Evolutionary conservation across 2,797 vertebrate species (phyloP).

Genomic region (Hydrophis major): DNA sequence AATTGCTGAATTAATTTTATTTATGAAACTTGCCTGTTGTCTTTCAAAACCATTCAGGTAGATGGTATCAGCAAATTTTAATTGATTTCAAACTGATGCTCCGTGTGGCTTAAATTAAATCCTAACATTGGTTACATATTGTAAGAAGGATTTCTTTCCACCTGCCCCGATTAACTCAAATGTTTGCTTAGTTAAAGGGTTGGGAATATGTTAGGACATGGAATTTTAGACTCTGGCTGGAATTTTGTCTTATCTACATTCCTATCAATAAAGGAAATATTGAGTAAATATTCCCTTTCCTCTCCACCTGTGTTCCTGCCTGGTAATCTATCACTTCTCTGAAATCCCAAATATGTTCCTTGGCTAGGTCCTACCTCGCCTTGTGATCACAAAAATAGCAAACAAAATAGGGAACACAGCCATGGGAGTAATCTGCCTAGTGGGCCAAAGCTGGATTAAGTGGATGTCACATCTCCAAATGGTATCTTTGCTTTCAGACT

Average conservation of each 20-base stretch:
- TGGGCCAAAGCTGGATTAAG: neutral
- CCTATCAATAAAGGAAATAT: neutral
- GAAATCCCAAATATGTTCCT: conserved; percentile 14
- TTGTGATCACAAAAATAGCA: conserved; percentile 19
- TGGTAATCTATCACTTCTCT: neutral
- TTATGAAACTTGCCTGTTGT: neutral
- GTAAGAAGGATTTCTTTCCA: neutral
- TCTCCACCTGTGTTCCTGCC: neutral
- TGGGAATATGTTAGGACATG: neutral
- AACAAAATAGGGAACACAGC: neutral
- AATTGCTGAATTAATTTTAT: neutral
- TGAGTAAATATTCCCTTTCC: neutral
- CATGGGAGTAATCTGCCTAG: neutral
- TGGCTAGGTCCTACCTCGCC: neutral
- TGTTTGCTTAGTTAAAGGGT: neutral
- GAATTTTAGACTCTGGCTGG: neutral
- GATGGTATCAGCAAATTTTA: neutral
- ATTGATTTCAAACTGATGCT: neutral
- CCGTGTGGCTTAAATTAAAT: neutral
- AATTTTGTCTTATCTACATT: neutral
- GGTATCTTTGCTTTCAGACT: neutral
- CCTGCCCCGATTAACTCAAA: neutral
- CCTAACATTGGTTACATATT: neutral
- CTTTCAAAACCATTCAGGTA: neutral
- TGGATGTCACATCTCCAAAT: neutral